Evolutionary conservation across 2,888 invertebrate genomes (phyloP).

Genomic region (Tachina fera): DNA sequence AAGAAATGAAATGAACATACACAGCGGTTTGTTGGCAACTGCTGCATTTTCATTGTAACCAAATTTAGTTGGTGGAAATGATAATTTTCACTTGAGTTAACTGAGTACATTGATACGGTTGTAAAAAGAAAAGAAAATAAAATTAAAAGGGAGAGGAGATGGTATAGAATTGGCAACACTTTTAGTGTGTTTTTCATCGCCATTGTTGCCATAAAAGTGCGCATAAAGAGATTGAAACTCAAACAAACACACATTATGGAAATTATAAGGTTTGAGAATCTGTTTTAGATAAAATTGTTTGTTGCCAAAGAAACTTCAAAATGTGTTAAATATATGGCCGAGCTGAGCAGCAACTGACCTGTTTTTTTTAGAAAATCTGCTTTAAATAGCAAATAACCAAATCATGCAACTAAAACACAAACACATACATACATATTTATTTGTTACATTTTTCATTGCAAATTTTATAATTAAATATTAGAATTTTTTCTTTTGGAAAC

Average conservation of each 20-base stretch:
- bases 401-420: too few relatives aligned
- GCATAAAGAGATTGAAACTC: not conserved
- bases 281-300: conserved; percentile 7
- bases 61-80: conserved; percentile 73
- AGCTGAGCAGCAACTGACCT: conserved; percentile 1
- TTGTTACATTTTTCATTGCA: not conserved
- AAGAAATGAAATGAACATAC: conserved; percentile 5
- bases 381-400: not conserved
- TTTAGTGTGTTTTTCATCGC: conserved; percentile 17
- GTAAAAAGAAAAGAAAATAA: not conserved
- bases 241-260: conserved; percentile 5
- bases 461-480: not conserved
- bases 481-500: not conserved
- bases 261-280: conserved; percentile 44
- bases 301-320: conserved; percentile 54
- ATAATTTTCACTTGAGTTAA: conserved; percentile 73
- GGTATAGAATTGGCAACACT: conserved; percentile 59
- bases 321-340: conserved; percentile 28
- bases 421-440: too few relatives aligned
- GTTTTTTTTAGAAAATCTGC: not conserved
- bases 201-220: not conserved
- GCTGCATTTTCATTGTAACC: conserved; percentile 38
- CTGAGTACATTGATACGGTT: conserved; percentile 61
- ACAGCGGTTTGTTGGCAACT: conserved; percentile 54
- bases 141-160: conserved; percentile 24